Percentiles rank a stretch among this genome's conserved stretches.
These are phyloP conservation scores for Pterobdella sp. DNA, from an alignment of 2,888 invertebrate species.

Conservation along the genomic window DNA sequence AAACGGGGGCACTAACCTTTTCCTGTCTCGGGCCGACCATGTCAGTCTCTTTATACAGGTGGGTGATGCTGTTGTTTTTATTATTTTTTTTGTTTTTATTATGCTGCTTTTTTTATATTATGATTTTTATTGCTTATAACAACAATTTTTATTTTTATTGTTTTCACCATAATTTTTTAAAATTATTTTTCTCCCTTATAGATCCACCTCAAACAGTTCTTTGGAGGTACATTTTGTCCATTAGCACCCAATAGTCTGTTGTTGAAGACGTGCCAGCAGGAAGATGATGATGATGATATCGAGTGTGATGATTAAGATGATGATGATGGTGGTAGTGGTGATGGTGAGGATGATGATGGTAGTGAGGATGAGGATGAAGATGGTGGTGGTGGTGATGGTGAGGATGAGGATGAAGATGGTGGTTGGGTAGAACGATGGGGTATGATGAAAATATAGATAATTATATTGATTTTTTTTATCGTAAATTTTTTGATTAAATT, in stretches of 20 bases:
- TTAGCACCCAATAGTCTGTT: neutral
- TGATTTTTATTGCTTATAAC: neutral
- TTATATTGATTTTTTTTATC: too few species aligned
- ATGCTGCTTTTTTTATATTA: neutral
- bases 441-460: too few species aligned
- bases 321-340: too few species aligned
- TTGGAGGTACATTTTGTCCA: neutral
- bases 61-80: neutral
- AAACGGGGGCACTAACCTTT: slow-evolving; percentile 81
- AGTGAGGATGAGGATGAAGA: too few species aligned
- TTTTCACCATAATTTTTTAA: neutral
- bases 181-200: neutral
- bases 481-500: too few species aligned
- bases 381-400: too few species aligned
- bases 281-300: too few species aligned
- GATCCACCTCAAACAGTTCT: slow-evolving; percentile 23
- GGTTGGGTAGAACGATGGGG: too few species aligned
- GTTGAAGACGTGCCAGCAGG: too few species aligned
- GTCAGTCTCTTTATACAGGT: slow-evolving; percentile 81
- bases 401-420: too few species aligned
- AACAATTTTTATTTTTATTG: neutral
- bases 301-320: too few species aligned
- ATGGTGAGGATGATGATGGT: too few species aligned
- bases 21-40: slow-evolving; percentile 76
- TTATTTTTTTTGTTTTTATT: neutral